phyloP scores from a whole-genome alignment of 2,797 vertebrate species.

The Gymnothorax javanicus region DNA sequence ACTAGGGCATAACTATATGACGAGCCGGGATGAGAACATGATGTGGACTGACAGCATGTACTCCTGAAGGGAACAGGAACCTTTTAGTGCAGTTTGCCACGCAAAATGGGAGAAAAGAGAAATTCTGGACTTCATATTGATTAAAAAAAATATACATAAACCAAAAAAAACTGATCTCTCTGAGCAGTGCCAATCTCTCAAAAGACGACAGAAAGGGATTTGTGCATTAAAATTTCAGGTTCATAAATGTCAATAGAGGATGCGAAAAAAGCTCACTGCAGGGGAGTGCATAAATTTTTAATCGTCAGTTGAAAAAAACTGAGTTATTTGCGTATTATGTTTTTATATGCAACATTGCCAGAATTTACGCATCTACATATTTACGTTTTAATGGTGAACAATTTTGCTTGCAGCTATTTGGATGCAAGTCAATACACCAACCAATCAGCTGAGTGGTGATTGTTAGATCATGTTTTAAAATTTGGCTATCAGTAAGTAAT shows the following conservation, averaged over 20 bases:
- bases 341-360: not conserved
- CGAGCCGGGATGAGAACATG: not conserved
- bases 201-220: not conserved
- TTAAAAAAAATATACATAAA: not conserved
- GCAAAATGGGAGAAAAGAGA: not conserved
- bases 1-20: too few species aligned
- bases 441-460: not conserved
- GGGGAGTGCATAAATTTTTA: not conserved
- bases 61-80: not conserved
- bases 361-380: not conserved
- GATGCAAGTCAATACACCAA: not conserved
- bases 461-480: not conserved
- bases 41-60: not conserved
- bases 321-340: not conserved
- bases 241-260: slow-evolving; percentile 1
- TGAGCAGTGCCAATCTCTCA: not conserved
- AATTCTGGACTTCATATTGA: not conserved
- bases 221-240: not conserved
- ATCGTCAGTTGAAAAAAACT: not conserved
- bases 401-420: not conserved
- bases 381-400: not conserved
- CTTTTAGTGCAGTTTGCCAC: not conserved
- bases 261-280: not conserved
- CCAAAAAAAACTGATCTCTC: not conserved
- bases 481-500: not conserved